phyloP scores from a whole-genome alignment of 2,113 vertebrate genomes.

The Montifringilla adamsi region DNA sequence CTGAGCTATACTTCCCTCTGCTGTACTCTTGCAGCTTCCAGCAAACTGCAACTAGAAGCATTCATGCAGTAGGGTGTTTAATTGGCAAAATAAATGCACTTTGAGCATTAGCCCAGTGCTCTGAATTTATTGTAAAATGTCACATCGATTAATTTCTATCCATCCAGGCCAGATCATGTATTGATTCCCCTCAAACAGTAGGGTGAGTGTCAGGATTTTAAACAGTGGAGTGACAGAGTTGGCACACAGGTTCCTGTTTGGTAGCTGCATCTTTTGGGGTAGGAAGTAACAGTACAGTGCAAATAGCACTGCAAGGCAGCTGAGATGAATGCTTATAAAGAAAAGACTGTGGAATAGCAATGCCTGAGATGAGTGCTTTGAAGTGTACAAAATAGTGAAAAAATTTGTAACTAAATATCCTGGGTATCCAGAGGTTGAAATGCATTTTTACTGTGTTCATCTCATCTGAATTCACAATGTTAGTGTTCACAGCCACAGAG shows the following conservation, averaged over 20 bases:
- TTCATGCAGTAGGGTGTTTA: not conserved
- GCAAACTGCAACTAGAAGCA: not conserved
- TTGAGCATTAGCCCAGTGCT: not conserved
- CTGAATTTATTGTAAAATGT: constrained; percentile 17
- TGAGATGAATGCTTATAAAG: not conserved
- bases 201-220: not conserved
- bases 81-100: not conserved
- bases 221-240: not conserved
- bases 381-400: not conserved
- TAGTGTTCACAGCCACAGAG: not conserved
- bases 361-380: not conserved
- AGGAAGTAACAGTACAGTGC: not conserved
- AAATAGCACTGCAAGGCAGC: not conserved
- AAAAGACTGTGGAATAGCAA: not conserved
- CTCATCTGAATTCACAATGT: not conserved
- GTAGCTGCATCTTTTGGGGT: not conserved
- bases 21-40: constrained; percentile 2
- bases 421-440: not conserved
- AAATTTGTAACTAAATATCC: not conserved
- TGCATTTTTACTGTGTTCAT: not conserved
- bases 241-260: not conserved
- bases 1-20: constrained; percentile 30
- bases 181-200: not conserved
- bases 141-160: not conserved
- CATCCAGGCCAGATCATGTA: not conserved